Base-by-base conservation (phyloP, 2,888 invertebrate genomes). In the Stenotaenia linearis region DNA sequence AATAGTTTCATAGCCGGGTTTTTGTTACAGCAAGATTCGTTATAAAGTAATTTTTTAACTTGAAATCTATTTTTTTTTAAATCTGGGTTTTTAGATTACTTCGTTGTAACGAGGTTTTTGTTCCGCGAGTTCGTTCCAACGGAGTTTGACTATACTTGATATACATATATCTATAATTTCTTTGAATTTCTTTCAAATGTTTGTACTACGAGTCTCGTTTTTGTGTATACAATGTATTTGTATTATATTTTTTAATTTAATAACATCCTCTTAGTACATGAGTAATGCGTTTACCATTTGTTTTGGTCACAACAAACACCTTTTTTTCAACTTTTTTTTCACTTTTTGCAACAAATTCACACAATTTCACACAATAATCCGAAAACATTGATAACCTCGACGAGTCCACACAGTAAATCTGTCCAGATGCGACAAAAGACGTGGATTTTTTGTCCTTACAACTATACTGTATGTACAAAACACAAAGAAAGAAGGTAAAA, bases 211-310 rank as follows among this genome's bases (percentile, higher is more conserved):
- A 56, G 56, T 56, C 56, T 15, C 15, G 37, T 37, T 37, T 37
- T 56, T 56, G 56, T 56, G 56, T 56, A 56, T 56, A 56, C 56
- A n/a, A 56, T 56, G 56, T 56, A 56, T 21, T 56, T 56, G 56
- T 56, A 56, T 56, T 56, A 56, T 56, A 56, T 56, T 56, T 56
- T 56, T 56, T n/a, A 56, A 56, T 56, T 56, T 56, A 56, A 56
- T 56, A 56, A 56, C 21, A 56, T n/a, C n/a, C 56, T 56, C 56
- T 56, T 56, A 56, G 56, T 56, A 56, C 56, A 56, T 56, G 18
- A 56, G 15, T 56, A 18, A 18, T 18, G 56, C 18, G 23, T 56
- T 3, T 21, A 56, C 15, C n/a, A n/a, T n/a, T 56, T 18, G 56
- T 56, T 56, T 18, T 18, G 56, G 56, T 56, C 56, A 56, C 56